A percentile compares a stretch with the other conserved stretches of the same genome.
Conservation (phyloP, 2,888 invertebrate species). For the Drepanosiphum platanoidis region DNA sequence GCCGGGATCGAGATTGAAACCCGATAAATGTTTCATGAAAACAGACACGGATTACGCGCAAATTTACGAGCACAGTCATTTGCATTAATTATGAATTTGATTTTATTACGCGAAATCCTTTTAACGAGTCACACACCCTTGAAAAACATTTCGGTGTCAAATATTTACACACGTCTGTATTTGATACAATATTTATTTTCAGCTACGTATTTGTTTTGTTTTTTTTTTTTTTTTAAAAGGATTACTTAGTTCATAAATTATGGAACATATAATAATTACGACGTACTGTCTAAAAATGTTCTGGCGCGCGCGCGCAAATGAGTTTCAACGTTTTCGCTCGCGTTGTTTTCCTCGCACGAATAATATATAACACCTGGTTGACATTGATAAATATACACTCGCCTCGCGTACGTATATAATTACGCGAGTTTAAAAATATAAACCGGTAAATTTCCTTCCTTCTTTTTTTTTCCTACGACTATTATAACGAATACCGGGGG, state of each 20-base stretch:
- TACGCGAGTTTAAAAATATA: no score
- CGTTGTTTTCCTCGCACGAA: no score
- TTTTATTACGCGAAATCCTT: slow-evolving; percentile 21
- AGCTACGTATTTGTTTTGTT: neutral
- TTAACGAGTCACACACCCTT: neutral
- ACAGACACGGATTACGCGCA: slow-evolving; percentile 12
- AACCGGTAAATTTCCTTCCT: no score
- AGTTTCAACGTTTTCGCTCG: neutral
- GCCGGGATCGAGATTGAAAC: slow-evolving; percentile 15
- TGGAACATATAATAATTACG: neutral
- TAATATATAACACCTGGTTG: no score
- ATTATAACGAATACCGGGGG: no score
- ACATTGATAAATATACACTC: no score
- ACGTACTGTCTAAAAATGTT: neutral
- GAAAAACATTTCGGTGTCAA: slow-evolving; percentile 1
- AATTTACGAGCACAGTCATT: slow-evolving; percentile 22
- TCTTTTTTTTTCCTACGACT: no score
- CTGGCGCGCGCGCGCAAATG: neutral
- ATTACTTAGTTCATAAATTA: slow-evolving; percentile 11
- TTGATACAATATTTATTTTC: slow-evolving; percentile 15
- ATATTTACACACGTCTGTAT: slow-evolving; percentile 24
- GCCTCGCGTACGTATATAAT: no score
- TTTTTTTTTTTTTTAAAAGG: neutral
- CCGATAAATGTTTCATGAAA: slow-evolving; percentile 25
- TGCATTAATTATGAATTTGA: slow-evolving; percentile 33